Conservation (phyloP, 2,797 vertebrate genomes). For the Typhlichthys eigenmanni region DNA sequence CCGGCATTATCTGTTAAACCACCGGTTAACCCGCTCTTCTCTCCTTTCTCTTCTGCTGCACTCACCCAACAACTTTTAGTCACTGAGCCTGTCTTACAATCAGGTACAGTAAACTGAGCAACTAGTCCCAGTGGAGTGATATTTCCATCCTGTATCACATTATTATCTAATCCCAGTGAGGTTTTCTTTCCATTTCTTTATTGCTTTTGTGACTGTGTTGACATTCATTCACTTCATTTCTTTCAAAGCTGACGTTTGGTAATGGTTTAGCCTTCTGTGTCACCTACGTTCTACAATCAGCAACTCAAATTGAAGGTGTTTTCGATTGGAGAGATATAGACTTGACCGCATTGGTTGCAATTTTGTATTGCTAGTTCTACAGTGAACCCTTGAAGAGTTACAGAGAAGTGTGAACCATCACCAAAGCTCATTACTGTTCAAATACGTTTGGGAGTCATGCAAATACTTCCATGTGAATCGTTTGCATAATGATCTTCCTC, state of each 20-base stretch:
- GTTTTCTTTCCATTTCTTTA: constrained; percentile 1
- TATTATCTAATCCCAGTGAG: not conserved
- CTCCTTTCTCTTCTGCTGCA: constrained; percentile 71
- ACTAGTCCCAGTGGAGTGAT: constrained; percentile 45
- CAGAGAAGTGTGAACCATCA: constrained; percentile 46
- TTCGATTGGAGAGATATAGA: too few relatives aligned
- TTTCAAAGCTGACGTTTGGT: constrained; percentile 37
- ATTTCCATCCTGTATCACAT: constrained; percentile 26
- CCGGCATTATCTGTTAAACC: constrained; percentile 57
- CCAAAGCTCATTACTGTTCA: constrained; percentile 34
- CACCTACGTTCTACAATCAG: constrained; percentile 3
- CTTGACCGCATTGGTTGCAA: too few relatives aligned
- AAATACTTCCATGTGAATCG: constrained; percentile 7
- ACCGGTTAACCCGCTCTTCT: constrained; percentile 70
- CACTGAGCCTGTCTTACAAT: constrained; percentile 98
- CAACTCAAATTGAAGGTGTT: not conserved
- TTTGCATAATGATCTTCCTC: constrained; percentile 18
- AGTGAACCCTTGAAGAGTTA: not conserved
- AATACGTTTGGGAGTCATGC: constrained; percentile 30
- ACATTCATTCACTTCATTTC: constrained; percentile 30
- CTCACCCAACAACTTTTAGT: constrained; percentile 85
- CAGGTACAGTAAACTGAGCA: constrained; percentile 90
- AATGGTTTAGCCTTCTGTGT: constrained; percentile 43
- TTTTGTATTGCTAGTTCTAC: not conserved
- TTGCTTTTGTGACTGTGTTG: constrained; percentile 36